Evolutionary conservation across 2,113 vertebrate species (phyloP).

Genomic region (Poecilia latipinna): DNA sequence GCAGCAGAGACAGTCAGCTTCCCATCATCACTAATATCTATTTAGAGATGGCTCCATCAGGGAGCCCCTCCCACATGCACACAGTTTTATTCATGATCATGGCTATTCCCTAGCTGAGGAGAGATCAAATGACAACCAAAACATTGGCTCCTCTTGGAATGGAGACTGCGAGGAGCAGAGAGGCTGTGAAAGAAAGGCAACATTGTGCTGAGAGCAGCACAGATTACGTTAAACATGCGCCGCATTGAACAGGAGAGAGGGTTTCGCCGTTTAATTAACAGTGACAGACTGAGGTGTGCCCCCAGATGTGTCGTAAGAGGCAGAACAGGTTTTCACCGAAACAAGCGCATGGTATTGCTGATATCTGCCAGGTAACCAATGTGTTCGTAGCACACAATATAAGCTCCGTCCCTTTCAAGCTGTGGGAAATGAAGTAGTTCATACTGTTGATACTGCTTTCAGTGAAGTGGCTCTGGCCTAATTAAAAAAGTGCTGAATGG

Average conservation of each 20-base stretch:
- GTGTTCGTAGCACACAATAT: slow-evolving; percentile 19
- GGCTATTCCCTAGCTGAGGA: slow-evolving; percentile 25
- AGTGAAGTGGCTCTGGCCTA: slow-evolving; percentile 35
- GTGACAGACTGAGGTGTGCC: slow-evolving; percentile 65
- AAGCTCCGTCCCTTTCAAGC: slow-evolving; percentile 36
- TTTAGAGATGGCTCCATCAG: slow-evolving; percentile 8
- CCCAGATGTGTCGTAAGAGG: slow-evolving; percentile 54
- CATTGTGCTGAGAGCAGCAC: slow-evolving; percentile 55
- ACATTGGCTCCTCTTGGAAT: slow-evolving; percentile 30
- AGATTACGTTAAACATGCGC: slow-evolving; percentile 52
- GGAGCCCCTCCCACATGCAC: background rate
- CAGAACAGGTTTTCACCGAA: slow-evolving; percentile 50
- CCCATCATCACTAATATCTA: slow-evolving; percentile 1
- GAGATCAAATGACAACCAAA: slow-evolving; percentile 35
- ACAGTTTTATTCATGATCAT: slow-evolving; percentile 18
- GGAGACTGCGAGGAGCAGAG: slow-evolving; percentile 22
- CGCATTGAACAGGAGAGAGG: slow-evolving; percentile 33
- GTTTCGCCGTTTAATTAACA: slow-evolving; percentile 65
- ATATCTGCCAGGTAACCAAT: slow-evolving; percentile 45
- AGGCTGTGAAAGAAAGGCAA: slow-evolving; percentile 39
- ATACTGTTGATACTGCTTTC: slow-evolving; percentile 28
- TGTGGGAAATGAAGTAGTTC: slow-evolving; percentile 27
- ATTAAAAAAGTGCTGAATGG: slow-evolving; percentile 69
- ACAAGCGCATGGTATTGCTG: slow-evolving; percentile 35
- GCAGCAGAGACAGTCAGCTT: slow-evolving; percentile 5